Conservation (phyloP, 2,797 vertebrate genomes). For the Sebastes miniatus region DNA sequence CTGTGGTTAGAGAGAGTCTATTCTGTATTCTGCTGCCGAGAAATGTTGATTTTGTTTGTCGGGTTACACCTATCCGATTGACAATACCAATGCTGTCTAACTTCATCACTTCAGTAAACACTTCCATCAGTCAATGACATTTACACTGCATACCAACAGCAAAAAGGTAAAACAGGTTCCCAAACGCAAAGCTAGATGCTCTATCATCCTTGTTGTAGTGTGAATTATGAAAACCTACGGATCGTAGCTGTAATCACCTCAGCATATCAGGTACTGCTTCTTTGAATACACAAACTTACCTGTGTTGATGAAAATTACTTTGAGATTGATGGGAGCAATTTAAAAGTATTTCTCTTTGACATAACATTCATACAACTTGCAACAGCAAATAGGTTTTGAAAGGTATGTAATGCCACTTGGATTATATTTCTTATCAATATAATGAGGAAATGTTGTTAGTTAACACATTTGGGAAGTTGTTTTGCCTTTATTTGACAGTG, state of each 20-base stretch:
- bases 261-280: not conserved
- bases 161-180: slow-evolving; percentile 11
- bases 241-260: not conserved
- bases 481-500: not conserved
- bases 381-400: not conserved
- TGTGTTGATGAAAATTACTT: not conserved
- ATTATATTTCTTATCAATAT: not conserved
- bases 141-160: slow-evolving; percentile 8
- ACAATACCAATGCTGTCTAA: slow-evolving; percentile 8
- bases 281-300: not conserved
- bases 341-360: not conserved
- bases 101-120: slow-evolving; percentile 26
- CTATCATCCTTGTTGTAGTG: not conserved
- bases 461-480: not conserved
- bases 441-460: not conserved
- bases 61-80: not conserved
- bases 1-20: not conserved
- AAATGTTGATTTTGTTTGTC: slow-evolving; percentile 19
- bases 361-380: not conserved
- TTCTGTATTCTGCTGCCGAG: not conserved
- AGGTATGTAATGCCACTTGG: not conserved
- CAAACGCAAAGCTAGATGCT: not conserved
- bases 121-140: slow-evolving; percentile 36
- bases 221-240: not conserved
- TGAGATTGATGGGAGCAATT: not conserved